phyloP scores from a whole-genome alignment of 2,888 invertebrate species.

The Therioaphis trifolii region DNA sequence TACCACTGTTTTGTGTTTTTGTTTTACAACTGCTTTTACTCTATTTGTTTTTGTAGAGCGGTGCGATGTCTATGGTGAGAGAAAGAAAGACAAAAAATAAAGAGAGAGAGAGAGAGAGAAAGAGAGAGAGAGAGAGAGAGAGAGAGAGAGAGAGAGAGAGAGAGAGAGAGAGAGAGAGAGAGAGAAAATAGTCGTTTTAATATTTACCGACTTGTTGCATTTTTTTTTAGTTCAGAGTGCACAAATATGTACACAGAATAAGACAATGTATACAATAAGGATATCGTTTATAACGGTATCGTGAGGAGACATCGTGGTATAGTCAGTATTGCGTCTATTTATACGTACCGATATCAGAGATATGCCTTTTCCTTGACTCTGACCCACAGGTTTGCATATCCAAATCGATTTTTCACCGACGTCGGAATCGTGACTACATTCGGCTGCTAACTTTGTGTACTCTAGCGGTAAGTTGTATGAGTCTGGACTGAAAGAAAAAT shows the following conservation, averaged over 20 bases:
- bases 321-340: background rate
- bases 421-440: conserved; percentile 74
- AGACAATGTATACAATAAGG: background rate
- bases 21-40: too few relatives aligned
- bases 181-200: conserved; percentile 45
- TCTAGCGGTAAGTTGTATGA: conserved; percentile 86
- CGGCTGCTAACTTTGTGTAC: conserved; percentile 84
- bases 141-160: too few relatives aligned
- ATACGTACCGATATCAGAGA: conserved; percentile 80
- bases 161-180: too few relatives aligned
- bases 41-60: too few relatives aligned
- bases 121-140: too few relatives aligned
- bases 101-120: too few relatives aligned
- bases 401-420: conserved; percentile 75
- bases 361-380: conserved; percentile 86
- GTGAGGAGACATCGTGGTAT: too few relatives aligned
- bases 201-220: background rate
- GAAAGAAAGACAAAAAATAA: too few relatives aligned
- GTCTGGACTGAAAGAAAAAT: conserved; percentile 75
- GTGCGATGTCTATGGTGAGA: too few relatives aligned
- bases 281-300: background rate
- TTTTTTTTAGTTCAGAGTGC: background rate
- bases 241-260: too few relatives aligned
- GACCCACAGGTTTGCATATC: conserved; percentile 90
- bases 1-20: too few relatives aligned